Evolutionary conservation across 2,888 invertebrate genomes (phyloP).

Genomic region (Iselma pallidipennis): DNA sequence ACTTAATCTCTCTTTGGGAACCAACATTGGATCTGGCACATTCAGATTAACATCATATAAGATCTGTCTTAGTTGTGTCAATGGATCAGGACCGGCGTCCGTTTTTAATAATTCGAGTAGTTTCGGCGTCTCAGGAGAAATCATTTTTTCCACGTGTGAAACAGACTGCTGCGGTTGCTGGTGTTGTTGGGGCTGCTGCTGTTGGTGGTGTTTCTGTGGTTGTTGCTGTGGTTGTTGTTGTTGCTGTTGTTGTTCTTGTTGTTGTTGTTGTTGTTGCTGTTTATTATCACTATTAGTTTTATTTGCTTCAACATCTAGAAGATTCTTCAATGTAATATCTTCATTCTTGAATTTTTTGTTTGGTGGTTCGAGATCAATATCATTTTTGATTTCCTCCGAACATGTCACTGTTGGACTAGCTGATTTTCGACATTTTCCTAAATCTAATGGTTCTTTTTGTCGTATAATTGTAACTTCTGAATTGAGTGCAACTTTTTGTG

Average conservation of each 20-base stretch:
- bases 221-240: constrained; percentile 45
- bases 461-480: constrained; percentile 59
- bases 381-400: constrained; percentile 69
- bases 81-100: constrained; percentile 62
- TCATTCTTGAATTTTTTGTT: constrained; percentile 59
- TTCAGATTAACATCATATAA: constrained; percentile 68
- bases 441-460: constrained; percentile 70
- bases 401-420: constrained; percentile 76
- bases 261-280: constrained; percentile 47
- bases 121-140: constrained; percentile 48
- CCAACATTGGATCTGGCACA: constrained; percentile 80
- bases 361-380: constrained; percentile 53
- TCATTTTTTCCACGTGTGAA: constrained; percentile 14
- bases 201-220: constrained; percentile 31
- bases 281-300: constrained; percentile 45
- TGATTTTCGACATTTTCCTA: constrained; percentile 69
- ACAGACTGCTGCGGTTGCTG: constrained; percentile 28
- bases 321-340: constrained; percentile 58
- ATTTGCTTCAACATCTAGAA: constrained; percentile 53
- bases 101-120: constrained; percentile 56
- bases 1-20: constrained; percentile 76
- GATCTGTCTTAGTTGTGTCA: constrained; percentile 73
- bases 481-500: constrained; percentile 61
- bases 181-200: constrained; percentile 41
- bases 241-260: constrained; percentile 22